Evolutionary conservation across 2,113 vertebrate genomes (phyloP).

Genomic region (Cyanoramphus novaezelandiae): DNA sequence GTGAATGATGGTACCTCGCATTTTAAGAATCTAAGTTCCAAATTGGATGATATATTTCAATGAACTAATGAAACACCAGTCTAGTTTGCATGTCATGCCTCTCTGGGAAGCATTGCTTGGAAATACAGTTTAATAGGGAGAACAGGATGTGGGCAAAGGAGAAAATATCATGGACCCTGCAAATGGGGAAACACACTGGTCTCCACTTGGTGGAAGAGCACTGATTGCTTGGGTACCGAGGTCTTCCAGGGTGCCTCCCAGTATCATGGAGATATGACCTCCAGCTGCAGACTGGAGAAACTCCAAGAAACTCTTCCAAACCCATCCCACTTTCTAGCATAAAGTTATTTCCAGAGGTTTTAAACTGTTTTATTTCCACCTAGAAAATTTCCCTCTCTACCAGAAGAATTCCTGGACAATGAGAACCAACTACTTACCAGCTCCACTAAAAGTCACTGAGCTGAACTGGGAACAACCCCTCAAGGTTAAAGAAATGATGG

Average conservation of each 20-base stretch:
- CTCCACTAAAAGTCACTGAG: neutral
- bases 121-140: neutral
- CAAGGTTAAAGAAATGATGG: neutral
- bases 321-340: neutral
- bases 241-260: neutral
- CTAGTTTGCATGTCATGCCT: neutral
- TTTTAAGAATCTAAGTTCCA: neutral
- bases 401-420: neutral
- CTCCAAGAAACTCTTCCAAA: neutral
- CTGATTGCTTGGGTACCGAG: accelerated
- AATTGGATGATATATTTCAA: neutral
- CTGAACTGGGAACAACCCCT: neutral
- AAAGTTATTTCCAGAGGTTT: neutral
- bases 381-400: neutral
- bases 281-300: neutral
- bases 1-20: neutral
- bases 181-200: accelerated
- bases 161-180: neutral
- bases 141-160: neutral
- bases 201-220: neutral
- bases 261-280: neutral
- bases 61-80: neutral
- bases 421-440: neutral
- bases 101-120: neutral
- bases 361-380: neutral